Evolutionary conservation across 2,888 invertebrate species (phyloP).

Genomic region (Papilio demoleus): DNA sequence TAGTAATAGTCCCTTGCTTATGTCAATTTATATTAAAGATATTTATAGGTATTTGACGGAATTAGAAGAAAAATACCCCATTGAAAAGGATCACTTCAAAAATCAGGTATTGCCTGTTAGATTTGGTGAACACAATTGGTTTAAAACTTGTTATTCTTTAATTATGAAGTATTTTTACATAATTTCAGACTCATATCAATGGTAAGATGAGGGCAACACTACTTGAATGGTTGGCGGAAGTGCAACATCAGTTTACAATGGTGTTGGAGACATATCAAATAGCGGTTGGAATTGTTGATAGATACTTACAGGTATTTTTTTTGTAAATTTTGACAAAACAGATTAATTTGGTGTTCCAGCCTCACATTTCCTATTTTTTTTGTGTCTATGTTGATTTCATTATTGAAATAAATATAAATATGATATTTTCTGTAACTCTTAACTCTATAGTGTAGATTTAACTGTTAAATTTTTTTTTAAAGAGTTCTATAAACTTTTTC

Average conservation of each 20-base stretch:
- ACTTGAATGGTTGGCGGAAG: constrained; percentile 97
- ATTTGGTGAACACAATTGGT: background rate
- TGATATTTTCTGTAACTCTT: too few species aligned
- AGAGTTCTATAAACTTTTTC: too few species aligned
- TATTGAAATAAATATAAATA: too few species aligned
- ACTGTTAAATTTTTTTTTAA: too few species aligned
- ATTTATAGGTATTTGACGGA: constrained; percentile 92
- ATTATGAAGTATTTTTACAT: too few species aligned
- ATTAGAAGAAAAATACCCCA: constrained; percentile 87
- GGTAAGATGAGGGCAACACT: constrained; percentile 94
- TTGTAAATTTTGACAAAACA: too few species aligned
- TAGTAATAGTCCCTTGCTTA: constrained; percentile 89
- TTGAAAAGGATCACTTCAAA: constrained; percentile 86
- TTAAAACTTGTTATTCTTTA: background rate
- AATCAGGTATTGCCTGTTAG: constrained; percentile 76
- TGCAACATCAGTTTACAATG: constrained; percentile 93
- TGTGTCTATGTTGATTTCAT: too few species aligned
- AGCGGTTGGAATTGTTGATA: constrained; percentile 93
- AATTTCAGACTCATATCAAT: constrained; percentile 82
- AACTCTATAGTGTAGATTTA: too few species aligned
- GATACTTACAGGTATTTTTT: constrained; percentile 89
- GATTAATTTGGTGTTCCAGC: too few species aligned
- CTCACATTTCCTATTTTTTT: too few species aligned
- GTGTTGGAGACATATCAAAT: constrained; percentile 95
- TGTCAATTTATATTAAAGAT: constrained; percentile 93